A percentile compares a stretch with the other conserved stretches of the same genome.
Evolutionary conservation across 2,113 vertebrate species (phyloP).

Genomic region (Labeo rohita): DNA sequence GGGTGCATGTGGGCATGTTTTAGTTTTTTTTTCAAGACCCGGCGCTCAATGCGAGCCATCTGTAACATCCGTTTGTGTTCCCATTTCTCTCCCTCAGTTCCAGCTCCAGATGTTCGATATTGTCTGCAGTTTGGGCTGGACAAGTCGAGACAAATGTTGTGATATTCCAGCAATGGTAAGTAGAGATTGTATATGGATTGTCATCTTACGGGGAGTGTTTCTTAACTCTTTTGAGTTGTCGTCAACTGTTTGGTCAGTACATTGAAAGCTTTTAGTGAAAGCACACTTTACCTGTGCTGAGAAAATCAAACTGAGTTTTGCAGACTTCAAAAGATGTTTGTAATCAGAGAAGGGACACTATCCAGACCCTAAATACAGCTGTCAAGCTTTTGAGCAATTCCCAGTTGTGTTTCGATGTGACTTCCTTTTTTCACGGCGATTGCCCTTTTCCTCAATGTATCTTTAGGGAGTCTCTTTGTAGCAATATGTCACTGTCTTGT

Average conservation of each 20-base stretch:
- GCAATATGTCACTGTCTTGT: constrained; percentile 1
- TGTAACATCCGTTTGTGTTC: constrained; percentile 64
- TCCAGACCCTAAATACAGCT: background rate
- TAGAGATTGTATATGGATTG: constrained; percentile 27
- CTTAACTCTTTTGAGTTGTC: background rate
- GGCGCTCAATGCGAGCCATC: constrained; percentile 63
- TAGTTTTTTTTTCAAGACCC: constrained; percentile 53
- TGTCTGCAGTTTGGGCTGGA: constrained; percentile 96
- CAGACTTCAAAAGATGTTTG: background rate
- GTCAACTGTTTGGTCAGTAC: constrained; percentile 17
- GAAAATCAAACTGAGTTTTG: background rate
- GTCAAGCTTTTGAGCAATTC: background rate
- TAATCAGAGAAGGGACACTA: background rate
- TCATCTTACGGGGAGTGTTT: background rate
- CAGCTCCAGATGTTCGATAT: constrained; percentile 99
- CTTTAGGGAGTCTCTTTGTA: background rate
- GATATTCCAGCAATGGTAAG: constrained; percentile 95
- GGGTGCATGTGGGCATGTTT: constrained; percentile 56
- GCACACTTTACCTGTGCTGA: background rate
- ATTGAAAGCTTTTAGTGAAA: background rate
- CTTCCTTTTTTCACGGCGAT: background rate
- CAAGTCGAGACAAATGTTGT: constrained; percentile 96
- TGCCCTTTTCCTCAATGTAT: constrained; percentile 8
- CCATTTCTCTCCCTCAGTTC: constrained; percentile 79
- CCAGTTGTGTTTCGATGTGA: background rate